Percentiles rank a stretch among this genome's conserved stretches.
Evolutionary conservation across 2,113 vertebrate species (phyloP).

Genomic region (Cricetomys ansorgei): DNA sequence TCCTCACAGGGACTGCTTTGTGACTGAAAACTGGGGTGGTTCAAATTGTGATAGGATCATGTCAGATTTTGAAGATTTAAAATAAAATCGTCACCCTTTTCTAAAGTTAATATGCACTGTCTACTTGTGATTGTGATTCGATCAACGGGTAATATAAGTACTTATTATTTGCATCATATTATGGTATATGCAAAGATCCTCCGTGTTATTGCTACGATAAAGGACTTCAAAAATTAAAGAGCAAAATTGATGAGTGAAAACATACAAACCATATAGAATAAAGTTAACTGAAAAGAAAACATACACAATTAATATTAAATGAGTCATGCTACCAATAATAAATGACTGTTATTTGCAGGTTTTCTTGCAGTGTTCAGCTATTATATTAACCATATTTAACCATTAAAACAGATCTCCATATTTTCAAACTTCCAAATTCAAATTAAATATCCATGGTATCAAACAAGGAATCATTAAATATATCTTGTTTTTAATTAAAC

Average conservation of each 20-base stretch:
- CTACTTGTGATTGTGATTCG: not conserved
- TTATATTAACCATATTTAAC: not conserved
- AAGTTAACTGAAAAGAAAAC: not conserved
- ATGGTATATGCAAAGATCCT: not conserved
- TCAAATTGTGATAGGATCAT: not conserved
- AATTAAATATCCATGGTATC: no score
- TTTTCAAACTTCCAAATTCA: no score
- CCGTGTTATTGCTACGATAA: not conserved
- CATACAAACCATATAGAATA: not conserved
- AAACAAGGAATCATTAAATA: no score
- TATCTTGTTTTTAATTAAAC: no score
- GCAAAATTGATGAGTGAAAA: not conserved
- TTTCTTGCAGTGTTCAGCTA: not conserved
- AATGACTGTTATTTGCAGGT: not conserved
- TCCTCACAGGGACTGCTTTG: constrained; percentile 70
- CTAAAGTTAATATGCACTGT: not conserved
- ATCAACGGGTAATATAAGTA: not conserved
- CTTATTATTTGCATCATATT: not conserved
- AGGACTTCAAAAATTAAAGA: not conserved
- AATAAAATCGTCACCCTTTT: not conserved
- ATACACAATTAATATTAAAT: constrained; percentile 37
- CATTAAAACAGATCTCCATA: not conserved
- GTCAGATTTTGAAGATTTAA: not conserved
- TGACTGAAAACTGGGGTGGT: constrained; percentile 48
- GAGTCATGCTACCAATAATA: not conserved